Conservation (phyloP, 2,113 vertebrate species). For the Ranitomeya imitator region DNA sequence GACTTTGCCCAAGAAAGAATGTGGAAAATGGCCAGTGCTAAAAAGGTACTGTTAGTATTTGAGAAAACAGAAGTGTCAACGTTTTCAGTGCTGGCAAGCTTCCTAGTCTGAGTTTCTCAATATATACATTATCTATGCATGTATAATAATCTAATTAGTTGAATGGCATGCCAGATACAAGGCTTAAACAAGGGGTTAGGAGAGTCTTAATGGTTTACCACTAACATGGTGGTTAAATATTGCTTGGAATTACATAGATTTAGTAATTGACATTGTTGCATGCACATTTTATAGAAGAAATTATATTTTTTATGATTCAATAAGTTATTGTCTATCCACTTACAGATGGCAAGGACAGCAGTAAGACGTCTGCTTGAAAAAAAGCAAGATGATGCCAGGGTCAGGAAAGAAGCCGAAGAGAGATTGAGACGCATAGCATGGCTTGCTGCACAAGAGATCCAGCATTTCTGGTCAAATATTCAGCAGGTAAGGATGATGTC, state of each 20-base stretch:
- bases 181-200: too few species aligned
- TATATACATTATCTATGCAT: too few species aligned
- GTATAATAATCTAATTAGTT: too few species aligned
- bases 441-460: constrained; percentile 82
- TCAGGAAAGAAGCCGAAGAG: constrained; percentile 76
- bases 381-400: constrained; percentile 74
- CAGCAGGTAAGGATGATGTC: constrained; percentile 73
- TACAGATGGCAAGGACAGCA: constrained; percentile 83
- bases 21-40: constrained; percentile 96
- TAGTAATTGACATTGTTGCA: neutral
- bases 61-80: too few species aligned
- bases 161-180: too few species aligned
- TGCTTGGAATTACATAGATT: too few species aligned
- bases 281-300: neutral
- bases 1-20: constrained; percentile 96
- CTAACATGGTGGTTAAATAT: too few species aligned
- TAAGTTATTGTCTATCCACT: neutral
- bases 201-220: too few species aligned
- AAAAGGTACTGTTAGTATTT: constrained; percentile 78
- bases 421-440: constrained; percentile 82
- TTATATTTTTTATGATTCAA: neutral
- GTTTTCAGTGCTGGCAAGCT: too few species aligned
- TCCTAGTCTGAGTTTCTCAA: too few species aligned
- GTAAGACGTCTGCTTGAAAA: constrained; percentile 77
- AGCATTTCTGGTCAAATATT: constrained; percentile 86